A percentile compares a stretch with the other conserved stretches of the same genome.
Conservation (phyloP, 2,888 invertebrate species). For the Xylocampa areola region DNA sequence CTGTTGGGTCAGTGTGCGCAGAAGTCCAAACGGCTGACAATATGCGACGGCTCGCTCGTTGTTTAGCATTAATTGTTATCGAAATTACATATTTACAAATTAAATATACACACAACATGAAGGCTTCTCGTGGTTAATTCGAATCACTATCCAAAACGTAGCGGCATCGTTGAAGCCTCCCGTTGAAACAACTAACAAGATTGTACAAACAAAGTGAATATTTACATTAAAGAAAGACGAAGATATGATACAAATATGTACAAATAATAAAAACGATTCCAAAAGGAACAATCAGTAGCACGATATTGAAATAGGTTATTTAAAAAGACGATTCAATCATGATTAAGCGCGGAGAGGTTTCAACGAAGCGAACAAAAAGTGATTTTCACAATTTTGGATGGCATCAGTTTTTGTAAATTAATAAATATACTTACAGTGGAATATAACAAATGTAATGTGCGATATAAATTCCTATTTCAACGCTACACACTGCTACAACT, state of each 20-base stretch:
- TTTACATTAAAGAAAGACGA: slow-evolving; percentile 61
- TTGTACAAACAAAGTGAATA: slow-evolving; percentile 61
- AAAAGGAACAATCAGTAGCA: slow-evolving; percentile 57
- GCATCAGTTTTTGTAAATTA: slow-evolving; percentile 72
- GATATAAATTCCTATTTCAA: slow-evolving; percentile 76
- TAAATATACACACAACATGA: slow-evolving; percentile 80
- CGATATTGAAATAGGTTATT: slow-evolving; percentile 53
- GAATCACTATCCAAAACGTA: slow-evolving; percentile 74
- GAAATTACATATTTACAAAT: slow-evolving; percentile 87
- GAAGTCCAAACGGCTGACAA: slow-evolving; percentile 84
- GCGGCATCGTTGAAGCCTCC: slow-evolving; percentile 75
- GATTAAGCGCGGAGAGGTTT: slow-evolving; percentile 66
- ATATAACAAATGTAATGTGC: slow-evolving; percentile 78
- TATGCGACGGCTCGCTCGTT: slow-evolving; percentile 82
- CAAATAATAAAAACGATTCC: slow-evolving; percentile 74
- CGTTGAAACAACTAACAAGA: slow-evolving; percentile 44
- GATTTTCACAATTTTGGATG: slow-evolving; percentile 73
- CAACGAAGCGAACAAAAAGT: slow-evolving; percentile 66
- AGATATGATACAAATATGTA: slow-evolving; percentile 81
- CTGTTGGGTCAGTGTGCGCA: slow-evolving; percentile 76
- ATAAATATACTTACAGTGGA: slow-evolving; percentile 65
- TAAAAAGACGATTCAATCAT: slow-evolving; percentile 40
- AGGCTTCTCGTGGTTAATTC: slow-evolving; percentile 81
- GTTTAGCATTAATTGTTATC: slow-evolving; percentile 83
- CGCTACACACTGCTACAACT: slow-evolving; percentile 82